Evolutionary conservation across 1,140 invertebrate genomes (phyloP).

Genomic region (Drosophila repleta): DNA sequence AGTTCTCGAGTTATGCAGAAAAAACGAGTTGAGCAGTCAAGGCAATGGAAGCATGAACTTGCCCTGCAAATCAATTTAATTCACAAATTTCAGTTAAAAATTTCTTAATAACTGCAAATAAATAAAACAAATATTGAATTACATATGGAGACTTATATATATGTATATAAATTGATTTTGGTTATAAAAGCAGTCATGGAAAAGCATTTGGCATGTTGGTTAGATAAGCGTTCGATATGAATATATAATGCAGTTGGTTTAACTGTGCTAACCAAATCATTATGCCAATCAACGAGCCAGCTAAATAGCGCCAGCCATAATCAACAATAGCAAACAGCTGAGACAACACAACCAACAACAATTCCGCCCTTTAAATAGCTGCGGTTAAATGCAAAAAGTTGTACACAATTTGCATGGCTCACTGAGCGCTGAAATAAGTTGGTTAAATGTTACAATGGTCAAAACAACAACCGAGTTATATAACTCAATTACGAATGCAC

Average conservation of each 20-base stretch:
- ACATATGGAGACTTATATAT: no score
- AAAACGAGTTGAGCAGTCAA: no score
- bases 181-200: no score
- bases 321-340: slow-evolving; percentile 5
- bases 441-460: slow-evolving; percentile 62
- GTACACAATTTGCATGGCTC: slow-evolving; percentile 69
- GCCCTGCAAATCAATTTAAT: no score
- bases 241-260: slow-evolving; percentile 21
- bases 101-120: neutral
- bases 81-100: neutral
- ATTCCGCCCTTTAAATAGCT: slow-evolving; percentile 19
- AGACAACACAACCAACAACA: slow-evolving; percentile 11
- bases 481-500: slow-evolving; percentile 59
- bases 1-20: no score
- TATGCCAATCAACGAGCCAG: slow-evolving; percentile 38
- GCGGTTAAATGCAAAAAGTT: slow-evolving; percentile 18
- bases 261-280: slow-evolving; percentile 32
- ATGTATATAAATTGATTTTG: neutral
- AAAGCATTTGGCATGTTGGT: slow-evolving; percentile 15
- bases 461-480: slow-evolving; percentile 54
- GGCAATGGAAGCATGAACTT: no score
- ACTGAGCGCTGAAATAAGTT: slow-evolving; percentile 61
- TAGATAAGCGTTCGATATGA: slow-evolving; percentile 17
- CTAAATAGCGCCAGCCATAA: slow-evolving; percentile 13
- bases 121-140: neutral